Conservation (phyloP, 2,797 vertebrate genomes). For the Mergus octosetaceus region DNA sequence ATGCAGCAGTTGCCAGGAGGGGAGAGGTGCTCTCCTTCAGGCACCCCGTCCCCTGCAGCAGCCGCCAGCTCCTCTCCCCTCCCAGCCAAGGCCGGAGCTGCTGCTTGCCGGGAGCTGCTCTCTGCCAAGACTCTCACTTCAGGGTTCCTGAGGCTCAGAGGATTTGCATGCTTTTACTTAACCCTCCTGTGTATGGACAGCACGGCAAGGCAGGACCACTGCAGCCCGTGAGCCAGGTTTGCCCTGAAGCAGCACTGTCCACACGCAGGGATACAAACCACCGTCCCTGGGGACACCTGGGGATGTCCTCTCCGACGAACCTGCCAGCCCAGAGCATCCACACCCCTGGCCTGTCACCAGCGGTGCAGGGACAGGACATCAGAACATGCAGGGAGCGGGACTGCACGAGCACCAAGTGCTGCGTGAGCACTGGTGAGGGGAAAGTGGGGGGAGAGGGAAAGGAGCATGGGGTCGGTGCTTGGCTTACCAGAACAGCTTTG, state of each 20-base stretch:
- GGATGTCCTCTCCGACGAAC: neutral
- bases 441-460: neutral
- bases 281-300: neutral
- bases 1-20: neutral
- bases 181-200: neutral
- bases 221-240: neutral
- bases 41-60: neutral
- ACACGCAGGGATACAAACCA: neutral
- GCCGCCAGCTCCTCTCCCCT: neutral
- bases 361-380: neutral
- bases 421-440: neutral
- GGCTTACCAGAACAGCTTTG: neutral
- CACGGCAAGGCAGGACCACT: neutral
- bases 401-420: neutral
- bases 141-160: neutral
- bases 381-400: too few relatives aligned
- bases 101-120: neutral
- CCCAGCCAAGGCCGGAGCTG: neutral
- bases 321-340: neutral
- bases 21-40: neutral
- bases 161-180: constrained; percentile 2
- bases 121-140: constrained; percentile 11
- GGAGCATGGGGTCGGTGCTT: neutral
- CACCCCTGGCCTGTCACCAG: neutral
- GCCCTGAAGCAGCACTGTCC: neutral